Percentiles rank a stretch among this genome's conserved stretches.
These are phyloP conservation scores for Calidris pygmaea DNA, from an alignment of 2,113 vertebrate species.

Conservation along the genomic window DNA sequence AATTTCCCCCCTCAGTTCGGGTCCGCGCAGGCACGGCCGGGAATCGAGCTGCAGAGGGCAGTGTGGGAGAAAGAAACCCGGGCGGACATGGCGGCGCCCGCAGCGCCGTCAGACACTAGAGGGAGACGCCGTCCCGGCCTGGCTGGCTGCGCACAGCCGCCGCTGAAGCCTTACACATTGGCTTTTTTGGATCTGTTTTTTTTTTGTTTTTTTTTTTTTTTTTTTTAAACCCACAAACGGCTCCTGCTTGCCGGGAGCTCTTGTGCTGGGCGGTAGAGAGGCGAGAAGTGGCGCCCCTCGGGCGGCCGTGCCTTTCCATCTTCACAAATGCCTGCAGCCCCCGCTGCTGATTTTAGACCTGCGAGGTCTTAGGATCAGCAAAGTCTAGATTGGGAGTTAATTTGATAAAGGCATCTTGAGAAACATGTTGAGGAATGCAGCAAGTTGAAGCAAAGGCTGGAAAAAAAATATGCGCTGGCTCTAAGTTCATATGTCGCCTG, in stretches of 20 bases:
- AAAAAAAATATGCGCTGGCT: not conserved
- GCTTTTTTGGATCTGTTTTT: rapidly evolving
- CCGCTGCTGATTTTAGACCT: not conserved
- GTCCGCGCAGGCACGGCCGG: not conserved
- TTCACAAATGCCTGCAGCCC: too few relatives aligned
- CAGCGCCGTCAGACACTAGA: not conserved
- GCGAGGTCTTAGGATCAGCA: too few relatives aligned
- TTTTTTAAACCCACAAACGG: too few relatives aligned
- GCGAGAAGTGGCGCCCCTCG: not conserved
- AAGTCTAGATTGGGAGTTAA: not conserved
- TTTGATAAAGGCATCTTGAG: not conserved
- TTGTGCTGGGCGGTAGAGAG: not conserved
- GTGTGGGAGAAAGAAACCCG: not conserved
- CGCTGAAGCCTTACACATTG: rapidly evolving
- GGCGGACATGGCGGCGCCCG: not conserved
- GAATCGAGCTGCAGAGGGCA: constrained; percentile 33
- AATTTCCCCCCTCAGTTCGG: too few relatives aligned
- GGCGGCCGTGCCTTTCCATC: not conserved
- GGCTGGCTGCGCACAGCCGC: rapidly evolving
- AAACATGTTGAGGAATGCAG: not conserved
- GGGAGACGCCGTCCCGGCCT: not conserved
- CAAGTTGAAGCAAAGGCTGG: not conserved
- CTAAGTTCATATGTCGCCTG: not conserved
- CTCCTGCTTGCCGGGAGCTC: not conserved
- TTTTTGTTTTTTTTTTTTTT: too few relatives aligned